Evolutionary conservation across 1,140 invertebrate species (phyloP), one percentile per base, ranked within the genome.

Genomic region (Papilio machaon): DNA sequence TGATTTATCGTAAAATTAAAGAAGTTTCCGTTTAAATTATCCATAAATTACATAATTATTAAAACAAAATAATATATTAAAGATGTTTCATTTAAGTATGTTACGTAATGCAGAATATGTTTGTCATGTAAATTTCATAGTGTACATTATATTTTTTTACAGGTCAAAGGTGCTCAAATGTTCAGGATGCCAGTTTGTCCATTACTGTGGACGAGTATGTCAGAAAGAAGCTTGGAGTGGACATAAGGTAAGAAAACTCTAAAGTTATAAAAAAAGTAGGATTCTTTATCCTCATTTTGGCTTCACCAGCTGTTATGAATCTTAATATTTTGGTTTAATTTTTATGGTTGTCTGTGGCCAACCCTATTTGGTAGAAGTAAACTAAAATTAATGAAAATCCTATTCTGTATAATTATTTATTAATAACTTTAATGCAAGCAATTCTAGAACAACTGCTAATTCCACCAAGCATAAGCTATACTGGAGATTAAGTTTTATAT

Each of bases 121-220:
- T 10, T 11, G 17, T 54, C 17, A 17, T 17, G 15, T 13, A 54
- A 17, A 17, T 54, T 54, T 54, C 15, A 17, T 54, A 54, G 2
- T 4, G 2, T 13, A 54, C 1, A 54, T 54, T 67, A 30, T 67
- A 67, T 38, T 67, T 79, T 58, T 85, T 95, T 95, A 86, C 87
- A 97, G 97, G 81, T 94, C 93, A 1, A 96, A 97, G 86, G 94
- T 98, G 8, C 92, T 95, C 4, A 97, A 97, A 93, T 98, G 97
- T 91, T 96, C 97, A 1, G 96, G 95, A n/a, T 98, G 97, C 90
- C 95, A 96, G n/a, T 97, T 96, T 89, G 97, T 97, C 2, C 95
- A 96, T 89, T 98, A 98, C 84, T 98, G 98, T 88, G 96, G 96
- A 79, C 95, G 95, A 47, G 88, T 87, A 74, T 98, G 97, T 91